phyloP scores from a whole-genome alignment of 2,113 vertebrate species.

The Peromyscus leucopus region DNA sequence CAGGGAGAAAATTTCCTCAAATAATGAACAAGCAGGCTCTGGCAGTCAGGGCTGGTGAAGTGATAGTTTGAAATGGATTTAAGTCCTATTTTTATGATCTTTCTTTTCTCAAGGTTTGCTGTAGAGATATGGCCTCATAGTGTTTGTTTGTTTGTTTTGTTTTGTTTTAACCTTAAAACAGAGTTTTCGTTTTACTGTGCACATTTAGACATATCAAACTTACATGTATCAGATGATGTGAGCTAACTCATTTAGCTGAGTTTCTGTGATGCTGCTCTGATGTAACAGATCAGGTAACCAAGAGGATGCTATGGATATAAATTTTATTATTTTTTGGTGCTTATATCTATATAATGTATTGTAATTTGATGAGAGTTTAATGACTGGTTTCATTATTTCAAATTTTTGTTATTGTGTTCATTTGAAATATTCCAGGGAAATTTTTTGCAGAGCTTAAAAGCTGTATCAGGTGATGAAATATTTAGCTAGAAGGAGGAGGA shows the following conservation, averaged over 20 bases:
- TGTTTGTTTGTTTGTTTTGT: background rate
- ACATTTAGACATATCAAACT: background rate
- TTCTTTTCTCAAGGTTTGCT: slow-evolving; percentile 24
- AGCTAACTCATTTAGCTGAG: background rate
- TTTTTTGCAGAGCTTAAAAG: background rate
- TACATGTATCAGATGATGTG: background rate
- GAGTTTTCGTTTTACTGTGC: background rate
- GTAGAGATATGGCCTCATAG: background rate
- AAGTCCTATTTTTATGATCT: background rate
- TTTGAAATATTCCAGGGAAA: slow-evolving; percentile 32
- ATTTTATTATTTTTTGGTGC: slow-evolving; percentile 9
- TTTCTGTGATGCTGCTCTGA: background rate
- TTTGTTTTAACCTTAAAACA: background rate
- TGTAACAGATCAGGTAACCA: background rate
- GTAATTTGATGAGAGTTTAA: slow-evolving; percentile 50
- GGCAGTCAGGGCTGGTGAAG: background rate
- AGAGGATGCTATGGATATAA: slow-evolving; percentile 1
- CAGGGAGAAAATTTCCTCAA: slow-evolving; percentile 28
- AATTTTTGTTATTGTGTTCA: slow-evolving; percentile 1
- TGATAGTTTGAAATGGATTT: background rate
- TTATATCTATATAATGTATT: background rate
- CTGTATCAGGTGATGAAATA: background rate
- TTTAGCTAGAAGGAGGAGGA: background rate
- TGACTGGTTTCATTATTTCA: background rate
- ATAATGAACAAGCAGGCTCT: background rate